Base-by-base conservation (phyloP, 1,140 invertebrate genomes). In the Drosophila lini region DNA sequence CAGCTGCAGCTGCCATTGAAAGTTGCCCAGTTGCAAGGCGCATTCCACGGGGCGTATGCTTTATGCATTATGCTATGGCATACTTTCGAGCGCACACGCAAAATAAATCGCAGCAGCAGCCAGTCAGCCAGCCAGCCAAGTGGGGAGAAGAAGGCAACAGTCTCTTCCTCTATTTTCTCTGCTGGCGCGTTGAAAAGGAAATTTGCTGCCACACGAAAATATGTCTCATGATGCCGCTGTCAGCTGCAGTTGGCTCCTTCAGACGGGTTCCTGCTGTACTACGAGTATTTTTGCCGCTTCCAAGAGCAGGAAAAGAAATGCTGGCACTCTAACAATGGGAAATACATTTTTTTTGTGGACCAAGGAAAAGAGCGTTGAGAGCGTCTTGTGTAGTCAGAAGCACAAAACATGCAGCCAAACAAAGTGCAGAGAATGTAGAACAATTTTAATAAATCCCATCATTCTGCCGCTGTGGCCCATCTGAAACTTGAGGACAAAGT, bases 31-130 rank as follows among this genome's bases (percentile, higher is more conserved):
- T 28, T 45, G 64, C 41, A 11, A 16, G 38, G 34, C 28, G 50
- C 52, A 47, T 58, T 62, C 41, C 63, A 84, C 74, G 61, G 74
- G 78, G 82, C 81, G 82, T 78, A 84, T 84, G 64, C 81, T 86
- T 81, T 85, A 85, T 85, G 81, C 82, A 85, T 85, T 85, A 81
- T 65, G 63, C 73, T 82, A 82, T 82, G 69, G 79, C 83, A 85
- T 82, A 82, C 82, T 86, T 85, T 82, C 48, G 56, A 67, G 79
- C 79, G 80, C 80, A 78, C 69, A 69, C 59, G 80, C 74, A 78
- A 82, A 82, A 81, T 78, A 82, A 82, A 81, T 74, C 64, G 56
- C 28, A 50, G 56, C 44, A 61, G 16, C 56, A 61, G 15, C 41
- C 34, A 56, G 31, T 47, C 31, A 56, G 31, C 53, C 31, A 38